phyloP scores from a whole-genome alignment of 2,113 vertebrate genomes.

The Centropristis striata region DNA sequence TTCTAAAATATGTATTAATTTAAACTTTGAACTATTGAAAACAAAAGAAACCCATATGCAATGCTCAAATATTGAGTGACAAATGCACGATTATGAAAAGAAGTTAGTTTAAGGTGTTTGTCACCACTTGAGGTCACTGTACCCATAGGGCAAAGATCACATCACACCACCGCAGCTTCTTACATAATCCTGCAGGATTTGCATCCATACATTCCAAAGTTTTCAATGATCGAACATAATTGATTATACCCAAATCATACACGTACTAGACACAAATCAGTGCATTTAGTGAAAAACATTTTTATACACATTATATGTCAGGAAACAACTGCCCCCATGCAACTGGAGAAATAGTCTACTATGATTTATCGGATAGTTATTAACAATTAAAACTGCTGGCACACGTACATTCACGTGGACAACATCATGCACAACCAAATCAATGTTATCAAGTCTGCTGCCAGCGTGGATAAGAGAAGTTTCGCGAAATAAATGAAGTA shows the following conservation, averaged over 20 bases:
- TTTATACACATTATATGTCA: not conserved
- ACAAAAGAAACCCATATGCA: not conserved
- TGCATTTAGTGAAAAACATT: not conserved
- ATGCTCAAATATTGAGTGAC: not conserved
- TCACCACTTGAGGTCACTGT: slow-evolving; percentile 29
- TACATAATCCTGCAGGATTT: slow-evolving; percentile 58
- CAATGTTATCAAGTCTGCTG: not conserved
- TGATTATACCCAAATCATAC: not conserved
- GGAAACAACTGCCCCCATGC: not conserved
- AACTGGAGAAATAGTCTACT: not conserved
- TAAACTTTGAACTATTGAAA: not conserved
- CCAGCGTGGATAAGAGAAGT: not conserved
- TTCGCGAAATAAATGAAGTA: not conserved
- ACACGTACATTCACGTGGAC: slow-evolving; percentile 49
- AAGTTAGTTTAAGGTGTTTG: not conserved
- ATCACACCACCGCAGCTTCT: slow-evolving; percentile 27
- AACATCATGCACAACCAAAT: not conserved
- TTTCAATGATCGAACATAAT: not conserved
- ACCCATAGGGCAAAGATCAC: slow-evolving; percentile 64
- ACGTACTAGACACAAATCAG: no score
- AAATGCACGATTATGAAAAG: not conserved
- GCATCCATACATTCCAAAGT: not conserved
- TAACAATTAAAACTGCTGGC: not conserved
- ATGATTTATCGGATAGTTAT: not conserved
- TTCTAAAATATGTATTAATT: not conserved